phyloP scores from a whole-genome alignment of 2,797 vertebrate genomes.

The Lagodon rhomboides region DNA sequence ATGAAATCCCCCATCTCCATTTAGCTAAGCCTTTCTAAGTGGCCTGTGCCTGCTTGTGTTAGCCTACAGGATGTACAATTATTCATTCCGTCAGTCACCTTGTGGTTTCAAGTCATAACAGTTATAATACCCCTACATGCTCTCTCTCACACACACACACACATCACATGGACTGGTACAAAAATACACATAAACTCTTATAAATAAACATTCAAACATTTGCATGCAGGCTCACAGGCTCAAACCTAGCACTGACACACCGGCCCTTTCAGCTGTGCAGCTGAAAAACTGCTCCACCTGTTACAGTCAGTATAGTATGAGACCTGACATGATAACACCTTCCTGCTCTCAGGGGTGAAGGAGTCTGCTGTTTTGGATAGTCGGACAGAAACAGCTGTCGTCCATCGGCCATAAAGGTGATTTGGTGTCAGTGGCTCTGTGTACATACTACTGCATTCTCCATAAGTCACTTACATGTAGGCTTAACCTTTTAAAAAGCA shows the following conservation, averaged over 20 bases:
- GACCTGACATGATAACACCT: slow-evolving; percentile 61
- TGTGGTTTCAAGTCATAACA: slow-evolving; percentile 68
- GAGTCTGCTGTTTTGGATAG: slow-evolving; percentile 60
- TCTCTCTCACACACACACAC: not conserved
- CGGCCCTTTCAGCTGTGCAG: slow-evolving; percentile 34
- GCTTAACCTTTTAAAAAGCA: slow-evolving; percentile 18
- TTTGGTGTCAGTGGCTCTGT: slow-evolving; percentile 48
- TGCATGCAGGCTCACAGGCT: slow-evolving; percentile 27
- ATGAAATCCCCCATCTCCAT: slow-evolving; percentile 69
- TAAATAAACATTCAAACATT: slow-evolving; percentile 61
- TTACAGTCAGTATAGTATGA: slow-evolving; percentile 40
- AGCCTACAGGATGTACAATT: slow-evolving; percentile 57
- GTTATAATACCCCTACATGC: slow-evolving; percentile 64
- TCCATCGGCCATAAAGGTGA: slow-evolving; percentile 55
- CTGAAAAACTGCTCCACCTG: slow-evolving; percentile 68
- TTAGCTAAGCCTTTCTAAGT: slow-evolving; percentile 74
- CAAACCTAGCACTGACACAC: slow-evolving; percentile 45
- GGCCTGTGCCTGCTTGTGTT: slow-evolving; percentile 55
- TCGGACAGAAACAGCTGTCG: slow-evolving; percentile 71
- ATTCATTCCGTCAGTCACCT: slow-evolving; percentile 73
- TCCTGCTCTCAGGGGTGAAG: slow-evolving; percentile 63
- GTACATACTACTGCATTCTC: slow-evolving; percentile 24
- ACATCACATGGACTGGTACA: slow-evolving; percentile 37
- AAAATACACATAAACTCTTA: slow-evolving; percentile 61
- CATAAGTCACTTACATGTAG: slow-evolving; percentile 30